phyloP scores from a whole-genome alignment of 2,113 vertebrate species.

The Oriolus oriolus region DNA sequence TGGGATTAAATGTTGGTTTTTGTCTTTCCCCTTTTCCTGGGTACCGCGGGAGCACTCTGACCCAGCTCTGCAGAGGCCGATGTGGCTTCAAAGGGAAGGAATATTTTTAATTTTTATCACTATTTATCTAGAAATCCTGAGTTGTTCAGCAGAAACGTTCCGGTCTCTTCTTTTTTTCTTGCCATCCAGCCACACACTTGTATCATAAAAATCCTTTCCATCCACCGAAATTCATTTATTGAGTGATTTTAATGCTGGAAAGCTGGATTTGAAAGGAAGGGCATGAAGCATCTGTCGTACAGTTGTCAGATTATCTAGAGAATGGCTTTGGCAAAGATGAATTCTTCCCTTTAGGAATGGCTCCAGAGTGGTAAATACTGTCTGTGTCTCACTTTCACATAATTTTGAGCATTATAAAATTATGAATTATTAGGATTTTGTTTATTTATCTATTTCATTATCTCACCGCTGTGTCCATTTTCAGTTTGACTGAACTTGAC shows the following conservation, averaged over 20 bases:
- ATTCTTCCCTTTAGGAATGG: neutral
- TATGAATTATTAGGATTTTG: neutral
- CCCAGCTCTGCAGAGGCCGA: rapidly evolving
- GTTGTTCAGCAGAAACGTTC: neutral
- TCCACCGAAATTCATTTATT: neutral
- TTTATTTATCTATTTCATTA: neutral
- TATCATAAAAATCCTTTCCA: neutral
- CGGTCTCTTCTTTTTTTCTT: neutral
- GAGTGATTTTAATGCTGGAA: neutral
- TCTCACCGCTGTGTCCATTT: neutral
- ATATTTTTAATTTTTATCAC: neutral
- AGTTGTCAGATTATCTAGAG: neutral
- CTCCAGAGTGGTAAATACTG: neutral
- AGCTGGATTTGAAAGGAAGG: neutral
- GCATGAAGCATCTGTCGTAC: neutral
- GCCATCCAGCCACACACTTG: neutral
- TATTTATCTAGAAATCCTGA: neutral
- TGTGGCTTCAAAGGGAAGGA: neutral
- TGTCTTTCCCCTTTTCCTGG: neutral
- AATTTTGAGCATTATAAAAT: neutral
- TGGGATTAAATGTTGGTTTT: neutral
- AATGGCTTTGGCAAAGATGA: neutral
- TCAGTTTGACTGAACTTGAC: neutral
- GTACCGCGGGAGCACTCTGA: rapidly evolving
- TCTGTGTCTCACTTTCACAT: neutral